Conservation (phyloP, 2,888 invertebrate genomes). For the Drosophila gaucha region DNA sequence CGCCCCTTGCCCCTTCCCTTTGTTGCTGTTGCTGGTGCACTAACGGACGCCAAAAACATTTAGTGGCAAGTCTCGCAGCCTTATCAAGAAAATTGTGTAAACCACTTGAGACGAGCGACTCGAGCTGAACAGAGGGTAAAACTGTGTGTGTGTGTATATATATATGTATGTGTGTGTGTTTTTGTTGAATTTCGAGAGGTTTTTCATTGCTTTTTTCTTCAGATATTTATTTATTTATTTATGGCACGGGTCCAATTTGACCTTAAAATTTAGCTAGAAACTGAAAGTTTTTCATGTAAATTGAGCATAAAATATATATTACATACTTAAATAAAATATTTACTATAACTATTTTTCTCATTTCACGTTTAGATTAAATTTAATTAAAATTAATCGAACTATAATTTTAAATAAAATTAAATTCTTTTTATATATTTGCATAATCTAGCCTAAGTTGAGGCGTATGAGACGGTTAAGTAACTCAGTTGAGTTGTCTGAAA, state of each 20-base stretch:
- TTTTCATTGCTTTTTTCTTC: background rate
- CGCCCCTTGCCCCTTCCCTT: background rate
- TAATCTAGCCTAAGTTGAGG: no score
- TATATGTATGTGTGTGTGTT: background rate
- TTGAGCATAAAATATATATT: background rate
- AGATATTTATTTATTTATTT: slow-evolving; percentile 26
- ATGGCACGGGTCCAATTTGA: slow-evolving; percentile 45
- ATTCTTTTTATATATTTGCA: no score
- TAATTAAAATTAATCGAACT: no score
- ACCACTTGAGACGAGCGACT: slow-evolving; percentile 46
- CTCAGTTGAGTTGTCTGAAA: no score
- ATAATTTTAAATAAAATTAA: no score
- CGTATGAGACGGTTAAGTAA: no score
- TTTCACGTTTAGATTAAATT: background rate
- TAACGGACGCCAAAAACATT: slow-evolving; percentile 76
- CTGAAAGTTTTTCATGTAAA: slow-evolving; percentile 13
- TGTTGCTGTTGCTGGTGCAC: slow-evolving; percentile 38
- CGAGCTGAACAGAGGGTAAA: slow-evolving; percentile 7
- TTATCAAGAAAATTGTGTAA: slow-evolving; percentile 51
- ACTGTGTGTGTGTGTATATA: background rate
- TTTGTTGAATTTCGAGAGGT: background rate
- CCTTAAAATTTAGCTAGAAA: slow-evolving; percentile 31
- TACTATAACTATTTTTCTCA: no score
- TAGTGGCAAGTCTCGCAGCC: slow-evolving; percentile 48
- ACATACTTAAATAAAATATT: no score